These are phyloP conservation scores for Euspilapteryx auroguttella DNA, from an alignment of 2,888 invertebrate genomes.

Conservation along the genomic window DNA sequence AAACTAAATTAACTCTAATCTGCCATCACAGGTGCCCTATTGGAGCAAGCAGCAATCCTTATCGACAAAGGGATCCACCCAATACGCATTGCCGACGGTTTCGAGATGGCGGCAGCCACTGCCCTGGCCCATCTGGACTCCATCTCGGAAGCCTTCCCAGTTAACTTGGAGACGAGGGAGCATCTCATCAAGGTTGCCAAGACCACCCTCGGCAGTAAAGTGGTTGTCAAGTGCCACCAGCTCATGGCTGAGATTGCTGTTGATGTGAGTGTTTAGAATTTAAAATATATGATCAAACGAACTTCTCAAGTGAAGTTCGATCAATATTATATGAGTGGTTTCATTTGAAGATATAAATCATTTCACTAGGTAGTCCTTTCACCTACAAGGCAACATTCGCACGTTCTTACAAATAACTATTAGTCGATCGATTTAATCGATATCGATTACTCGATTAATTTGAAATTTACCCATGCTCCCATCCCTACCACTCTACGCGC, in stretches of 20 bases:
- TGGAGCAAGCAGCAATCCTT: constrained; percentile 92
- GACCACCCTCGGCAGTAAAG: constrained; percentile 98
- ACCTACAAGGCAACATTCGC: no score
- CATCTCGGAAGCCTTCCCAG: constrained; percentile 88
- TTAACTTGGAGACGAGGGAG: constrained; percentile 80
- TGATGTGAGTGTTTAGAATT: constrained; percentile 28
- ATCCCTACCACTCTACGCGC: no score
- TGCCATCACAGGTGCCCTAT: constrained; percentile 85
- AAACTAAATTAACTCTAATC: no score
- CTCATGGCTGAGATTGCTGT: constrained; percentile 99
- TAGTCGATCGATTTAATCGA: no score
- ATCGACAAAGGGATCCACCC: constrained; percentile 98
- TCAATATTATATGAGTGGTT: no score
- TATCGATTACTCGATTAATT: no score
- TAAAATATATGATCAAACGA: no score
- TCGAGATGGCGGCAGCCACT: constrained; percentile 91
- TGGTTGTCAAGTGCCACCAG: constrained; percentile 94
- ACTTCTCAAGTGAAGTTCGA: no score
- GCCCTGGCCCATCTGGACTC: constrained; percentile 84
- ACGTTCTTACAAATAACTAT: no score
- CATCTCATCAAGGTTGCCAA: constrained; percentile 92
- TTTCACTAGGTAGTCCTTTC: no score
- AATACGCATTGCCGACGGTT: constrained; percentile 97
- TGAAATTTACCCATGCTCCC: no score
- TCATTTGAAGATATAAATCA: no score